Conservation (phyloP, 2,888 invertebrate species). For the Leptinotarsa haldemani region DNA sequence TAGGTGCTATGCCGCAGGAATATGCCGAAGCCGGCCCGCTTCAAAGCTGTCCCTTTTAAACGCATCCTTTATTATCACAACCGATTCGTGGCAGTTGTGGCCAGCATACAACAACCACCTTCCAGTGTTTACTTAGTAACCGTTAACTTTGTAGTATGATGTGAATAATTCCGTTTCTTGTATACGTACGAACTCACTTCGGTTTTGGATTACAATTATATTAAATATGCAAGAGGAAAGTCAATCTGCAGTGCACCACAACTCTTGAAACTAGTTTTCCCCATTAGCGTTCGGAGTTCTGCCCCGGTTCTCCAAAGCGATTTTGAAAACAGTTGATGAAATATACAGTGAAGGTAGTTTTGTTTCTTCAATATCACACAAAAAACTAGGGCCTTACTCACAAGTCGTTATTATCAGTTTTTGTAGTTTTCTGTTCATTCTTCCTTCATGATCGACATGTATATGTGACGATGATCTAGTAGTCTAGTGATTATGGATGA, state of each 20-base stretch:
- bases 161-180: conserved; percentile 47
- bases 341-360: no score
- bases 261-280: conserved; percentile 23
- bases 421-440: no score
- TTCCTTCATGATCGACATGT: no score
- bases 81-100: conserved; percentile 50
- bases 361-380: no score
- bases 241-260: conserved; percentile 38
- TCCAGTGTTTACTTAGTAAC: conserved; percentile 55
- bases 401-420: no score
- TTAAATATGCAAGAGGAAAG: conserved; percentile 43
- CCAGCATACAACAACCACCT: conserved; percentile 53
- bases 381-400: no score
- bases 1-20: conserved; percentile 38
- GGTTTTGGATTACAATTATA: conserved; percentile 40
- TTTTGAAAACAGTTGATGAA: no score
- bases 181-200: conserved; percentile 39
- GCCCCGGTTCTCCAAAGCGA: no score
- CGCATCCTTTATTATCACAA: conserved; percentile 57
- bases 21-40: conserved; percentile 47
- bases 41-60: conserved; percentile 50
- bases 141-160: conserved; percentile 51
- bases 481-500: no score
- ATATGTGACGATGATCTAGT: no score
- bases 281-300: background rate